Evolutionary conservation across 2,888 invertebrate genomes (phyloP), one percentile per base, ranked within the genome.

Genomic region (Megamerina dolium): DNA sequence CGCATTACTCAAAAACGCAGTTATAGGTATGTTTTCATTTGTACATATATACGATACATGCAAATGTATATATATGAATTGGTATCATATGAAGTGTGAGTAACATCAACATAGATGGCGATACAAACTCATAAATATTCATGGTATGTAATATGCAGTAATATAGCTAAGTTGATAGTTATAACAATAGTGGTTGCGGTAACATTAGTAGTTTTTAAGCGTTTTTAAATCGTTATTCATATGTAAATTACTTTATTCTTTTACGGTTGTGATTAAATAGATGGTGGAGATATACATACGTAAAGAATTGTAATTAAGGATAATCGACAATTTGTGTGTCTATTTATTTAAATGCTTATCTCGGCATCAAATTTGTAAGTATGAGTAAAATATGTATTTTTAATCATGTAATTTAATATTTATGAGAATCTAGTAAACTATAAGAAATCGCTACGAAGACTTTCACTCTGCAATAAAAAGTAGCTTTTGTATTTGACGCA

Each of bases 231-330:
- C 8, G 19, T n/a, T 12, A 45, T 45, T 42, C 42, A 42, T 39
- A 46, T 46, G 46, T 42, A 39, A 46, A 46, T 46, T 42, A 46
- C 32, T 16, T 37, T 36, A 40, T 45, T 45, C 45, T 41, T 41
- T 33, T 44, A 34, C 3, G 38, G 31, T 34, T 35, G 35, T 27
- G 44, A 35, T 35, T 44, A 39, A 39, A 35, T 35, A 20, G 30
- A 29, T 30, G 38, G 38, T 44, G 34, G 34, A 33, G 35, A 39
- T 31, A 39, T 21, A n/a, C 21, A 34, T 33, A n/a, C 27, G 37
- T 37, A 45, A 17, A 34, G 37, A 37, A 45, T 37, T 41, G 41
- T 23, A 21, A 37, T 37, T 45, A 45, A 30, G 34, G 37, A 45
- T 33, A 45, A 37, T 41, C 41, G 37, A 37, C 41, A 37, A 19